Evolutionary conservation across 1,140 invertebrate species (phyloP), one percentile per base, ranked within the genome.

Genomic region (Papilio polytes): DNA sequence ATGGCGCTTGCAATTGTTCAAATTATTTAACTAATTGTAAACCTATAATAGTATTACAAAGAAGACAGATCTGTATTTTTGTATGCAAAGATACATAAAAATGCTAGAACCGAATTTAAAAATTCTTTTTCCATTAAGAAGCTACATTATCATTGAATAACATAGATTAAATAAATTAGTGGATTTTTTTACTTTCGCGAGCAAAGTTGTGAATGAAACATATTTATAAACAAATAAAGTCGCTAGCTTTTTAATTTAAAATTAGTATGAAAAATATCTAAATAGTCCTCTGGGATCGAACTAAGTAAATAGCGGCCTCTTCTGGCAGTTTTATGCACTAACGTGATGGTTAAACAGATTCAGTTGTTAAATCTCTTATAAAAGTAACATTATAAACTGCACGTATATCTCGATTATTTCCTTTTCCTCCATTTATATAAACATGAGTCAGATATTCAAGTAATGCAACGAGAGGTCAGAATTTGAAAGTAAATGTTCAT

Each of bases 401-500:
- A 2, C 13, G 13, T 31, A 12, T 70, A 70, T 70, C 22, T 18
- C 63, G 13, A 70, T 70, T 31, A 31, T 7, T 70, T 31, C 26
- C 26, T 36, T 70, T 15, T 70, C 63, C 63, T 6, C 12, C 26
- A 7, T 12, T 26, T 26, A 13, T 70, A 31, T 36, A 70, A 70
- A 31, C 26, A 70, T 70, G 63, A 70, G 12, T 70, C 63, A 63
- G 20, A 63, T 9, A 46, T 41, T 74, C 41, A 46, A 20, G 41
- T 44, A 44, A 46, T 74, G 18, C 72, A 74, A 74, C 41, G 20
- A 74, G 44, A 46, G 72, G 72, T 74, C 72, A 74, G 72, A 80
- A 85, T 81, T 86, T 80, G 85, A 88, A 88, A 88, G 85, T 85
- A 82, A 85, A 51, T 72, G 82, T 83, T 80, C 80, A 81, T 81